Percentiles rank a stretch among this genome's conserved stretches.
phyloP scores from a whole-genome alignment of 1,140 invertebrate genomes.

The Tenebrio molitor region DNA sequence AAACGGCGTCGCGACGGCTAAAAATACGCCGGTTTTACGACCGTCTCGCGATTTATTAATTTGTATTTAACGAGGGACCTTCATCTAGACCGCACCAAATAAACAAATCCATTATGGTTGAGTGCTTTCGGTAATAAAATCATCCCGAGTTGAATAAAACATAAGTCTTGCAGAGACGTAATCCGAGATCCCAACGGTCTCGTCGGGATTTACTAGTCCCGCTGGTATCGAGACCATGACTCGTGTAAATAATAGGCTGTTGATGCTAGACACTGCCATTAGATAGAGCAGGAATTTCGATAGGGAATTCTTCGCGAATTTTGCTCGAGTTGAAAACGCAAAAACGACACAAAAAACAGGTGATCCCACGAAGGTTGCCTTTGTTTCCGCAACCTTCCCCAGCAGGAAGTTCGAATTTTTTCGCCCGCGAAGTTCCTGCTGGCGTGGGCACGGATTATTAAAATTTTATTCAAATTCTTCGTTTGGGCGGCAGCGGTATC shows the following conservation, averaged over 20 bases:
- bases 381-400: background rate
- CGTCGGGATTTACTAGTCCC: background rate
- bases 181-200: background rate
- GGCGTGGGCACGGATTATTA: background rate
- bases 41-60: slow-evolving; percentile 10
- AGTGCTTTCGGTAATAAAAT: slow-evolving; percentile 29
- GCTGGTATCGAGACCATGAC: too few species aligned
- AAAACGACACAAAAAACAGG: background rate
- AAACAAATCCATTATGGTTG: slow-evolving; percentile 22
- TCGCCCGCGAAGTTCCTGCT: background rate
- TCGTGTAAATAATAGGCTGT: slow-evolving; percentile 4
- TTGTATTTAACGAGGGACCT: slow-evolving; percentile 16
- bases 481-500: background rate
- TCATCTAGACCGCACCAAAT: slow-evolving; percentile 17
- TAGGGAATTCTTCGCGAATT: background rate
- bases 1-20: slow-evolving; percentile 2
- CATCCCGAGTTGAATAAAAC: slow-evolving; percentile 24
- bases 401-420: background rate
- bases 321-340: background rate
- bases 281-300: background rate
- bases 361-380: background rate
- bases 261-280: background rate
- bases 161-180: background rate
- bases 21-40: background rate
- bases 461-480: background rate